These are phyloP conservation scores for Masnerella sp. DNA, from an alignment of 2,888 invertebrate genomes.

Conservation along the genomic window DNA sequence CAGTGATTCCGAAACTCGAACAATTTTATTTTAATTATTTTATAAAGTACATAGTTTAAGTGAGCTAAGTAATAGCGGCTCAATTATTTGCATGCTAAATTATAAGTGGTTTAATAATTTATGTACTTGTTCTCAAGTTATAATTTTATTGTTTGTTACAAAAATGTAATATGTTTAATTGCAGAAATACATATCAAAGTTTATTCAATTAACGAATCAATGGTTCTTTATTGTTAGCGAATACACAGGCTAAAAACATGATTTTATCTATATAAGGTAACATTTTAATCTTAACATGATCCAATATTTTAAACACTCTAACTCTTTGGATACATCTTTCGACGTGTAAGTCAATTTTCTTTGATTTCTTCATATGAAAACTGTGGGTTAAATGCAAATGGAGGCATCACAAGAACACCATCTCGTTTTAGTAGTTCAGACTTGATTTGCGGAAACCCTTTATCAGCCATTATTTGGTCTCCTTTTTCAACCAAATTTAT, in stretches of 20 bases:
- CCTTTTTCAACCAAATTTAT: conserved; percentile 60
- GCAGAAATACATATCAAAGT: conserved; percentile 38
- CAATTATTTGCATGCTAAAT: too few species aligned
- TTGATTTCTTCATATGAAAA: conserved; percentile 50
- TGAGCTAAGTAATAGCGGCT: too few species aligned
- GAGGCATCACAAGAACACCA: conserved; percentile 59
- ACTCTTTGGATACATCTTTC: conserved; percentile 48
- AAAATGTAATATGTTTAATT: conserved; percentile 4
- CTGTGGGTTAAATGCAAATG: conserved; percentile 43
- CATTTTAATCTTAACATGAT: conserved; percentile 10
- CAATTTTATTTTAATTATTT: conserved; percentile 34
- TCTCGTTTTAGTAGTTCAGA: conserved; percentile 16
- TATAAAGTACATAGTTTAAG: conserved; percentile 7
- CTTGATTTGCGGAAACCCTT: conserved; percentile 2
- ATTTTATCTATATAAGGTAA: conserved; percentile 32
- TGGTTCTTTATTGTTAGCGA: conserved; percentile 41
- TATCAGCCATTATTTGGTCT: conserved; percentile 47
- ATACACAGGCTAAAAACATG: conserved; percentile 19
- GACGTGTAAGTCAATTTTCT: conserved; percentile 56
- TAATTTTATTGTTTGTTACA: neutral
- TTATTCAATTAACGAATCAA: conserved; percentile 62
- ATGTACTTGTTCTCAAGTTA: too few species aligned
- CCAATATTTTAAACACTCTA: conserved; percentile 47
- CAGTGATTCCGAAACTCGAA: conserved; percentile 38
- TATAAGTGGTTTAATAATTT: conserved; percentile 38